Evolutionary conservation across 2,797 vertebrate genomes (phyloP).

Genomic region (Malurus splendens): DNA sequence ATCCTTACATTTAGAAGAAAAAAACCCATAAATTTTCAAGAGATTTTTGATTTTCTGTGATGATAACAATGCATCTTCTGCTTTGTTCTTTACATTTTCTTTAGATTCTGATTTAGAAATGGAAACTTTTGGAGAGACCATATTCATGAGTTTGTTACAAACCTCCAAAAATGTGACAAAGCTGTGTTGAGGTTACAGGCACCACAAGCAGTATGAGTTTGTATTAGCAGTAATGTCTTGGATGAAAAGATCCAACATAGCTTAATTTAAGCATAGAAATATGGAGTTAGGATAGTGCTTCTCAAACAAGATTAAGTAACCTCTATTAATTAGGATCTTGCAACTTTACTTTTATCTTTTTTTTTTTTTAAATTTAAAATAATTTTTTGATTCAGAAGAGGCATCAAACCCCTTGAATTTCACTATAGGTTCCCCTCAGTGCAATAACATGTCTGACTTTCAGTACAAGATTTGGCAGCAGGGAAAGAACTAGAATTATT

Average conservation of each 20-base stretch:
- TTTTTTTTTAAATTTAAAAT: background rate
- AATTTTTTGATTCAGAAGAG: background rate
- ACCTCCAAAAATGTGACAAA: background rate
- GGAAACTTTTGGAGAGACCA: background rate
- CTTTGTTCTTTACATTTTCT: background rate
- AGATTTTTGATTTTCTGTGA: background rate
- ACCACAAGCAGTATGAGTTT: background rate
- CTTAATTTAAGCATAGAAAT: background rate
- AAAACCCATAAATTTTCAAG: background rate
- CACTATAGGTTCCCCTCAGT: accelerated
- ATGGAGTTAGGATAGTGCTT: background rate
- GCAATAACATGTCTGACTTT: background rate
- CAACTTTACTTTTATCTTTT: background rate
- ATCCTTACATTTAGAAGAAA: background rate
- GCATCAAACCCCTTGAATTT: background rate
- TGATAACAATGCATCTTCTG: background rate
- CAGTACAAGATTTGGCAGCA: background rate
- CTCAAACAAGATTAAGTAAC: background rate
- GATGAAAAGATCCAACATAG: background rate
- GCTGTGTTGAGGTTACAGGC: background rate
- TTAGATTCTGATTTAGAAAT: background rate
- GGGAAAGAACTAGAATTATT: background rate
- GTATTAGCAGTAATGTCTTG: background rate
- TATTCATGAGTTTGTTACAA: background rate
- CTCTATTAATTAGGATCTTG: background rate